A percentile compares a stretch with the other conserved stretches of the same genome.
Conservation (phyloP, 1,140 invertebrate genomes). For the Brachionus rotundiformis region DNA sequence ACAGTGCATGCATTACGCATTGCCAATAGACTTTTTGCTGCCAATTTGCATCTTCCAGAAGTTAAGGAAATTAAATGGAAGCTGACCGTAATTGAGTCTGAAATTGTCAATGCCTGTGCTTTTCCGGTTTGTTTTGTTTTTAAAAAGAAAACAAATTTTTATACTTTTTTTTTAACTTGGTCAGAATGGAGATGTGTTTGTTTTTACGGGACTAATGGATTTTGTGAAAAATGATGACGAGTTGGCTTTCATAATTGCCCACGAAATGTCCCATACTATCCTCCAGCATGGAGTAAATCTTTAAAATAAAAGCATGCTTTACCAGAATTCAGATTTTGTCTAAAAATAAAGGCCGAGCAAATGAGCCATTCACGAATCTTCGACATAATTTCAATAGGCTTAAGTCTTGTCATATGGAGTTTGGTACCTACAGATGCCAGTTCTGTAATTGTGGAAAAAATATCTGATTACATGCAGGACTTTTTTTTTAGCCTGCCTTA, state of each 20-base stretch:
- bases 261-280: constrained; percentile 72
- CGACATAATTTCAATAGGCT: constrained; percentile 21
- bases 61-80: constrained; percentile 65
- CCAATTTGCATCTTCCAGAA: constrained; percentile 65
- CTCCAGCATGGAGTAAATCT: constrained; percentile 68
- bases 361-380: constrained; percentile 35
- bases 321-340: background rate
- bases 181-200: constrained; percentile 71
- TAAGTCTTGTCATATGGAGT: constrained; percentile 4
- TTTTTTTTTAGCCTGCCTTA: constrained; percentile 67
- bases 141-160: no score
- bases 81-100: constrained; percentile 65
- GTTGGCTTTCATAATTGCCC: constrained; percentile 68
- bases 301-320: background rate
- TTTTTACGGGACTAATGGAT: constrained; percentile 69
- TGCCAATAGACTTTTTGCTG: constrained; percentile 61
- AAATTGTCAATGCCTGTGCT: constrained; percentile 67
- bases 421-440: background rate
- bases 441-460: background rate
- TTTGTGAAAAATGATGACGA: constrained; percentile 69
- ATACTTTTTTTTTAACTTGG: no score
- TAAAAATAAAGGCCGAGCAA: constrained; percentile 12
- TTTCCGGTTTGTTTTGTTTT: constrained; percentile 64
- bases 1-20: constrained; percentile 49
- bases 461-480: constrained; percentile 54